These are phyloP conservation scores for Papilio glaucus DNA, from an alignment of 1,140 invertebrate species.

Conservation along the genomic window DNA sequence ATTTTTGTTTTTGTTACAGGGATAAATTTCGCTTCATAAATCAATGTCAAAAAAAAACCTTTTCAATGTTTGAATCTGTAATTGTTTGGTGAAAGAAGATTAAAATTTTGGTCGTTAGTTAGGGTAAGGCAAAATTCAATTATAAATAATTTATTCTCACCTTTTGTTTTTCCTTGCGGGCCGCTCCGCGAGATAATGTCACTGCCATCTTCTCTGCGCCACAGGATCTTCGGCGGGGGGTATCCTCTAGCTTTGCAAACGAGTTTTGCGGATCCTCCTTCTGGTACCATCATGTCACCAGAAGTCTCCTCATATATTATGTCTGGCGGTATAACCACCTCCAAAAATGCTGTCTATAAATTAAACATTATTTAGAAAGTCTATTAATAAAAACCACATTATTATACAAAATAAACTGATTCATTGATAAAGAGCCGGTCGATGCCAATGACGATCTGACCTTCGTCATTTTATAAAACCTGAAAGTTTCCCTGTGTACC, in stretches of 20 bases:
- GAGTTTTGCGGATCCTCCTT: conserved; percentile 94
- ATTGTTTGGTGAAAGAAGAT: conserved; percentile 38
- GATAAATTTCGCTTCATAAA: neutral
- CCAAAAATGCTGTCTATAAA: conserved; percentile 92
- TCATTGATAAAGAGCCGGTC: too few species aligned
- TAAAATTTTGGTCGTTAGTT: conserved; percentile 20
- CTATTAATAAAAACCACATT: conserved; percentile 35
- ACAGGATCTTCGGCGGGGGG: conserved; percentile 92
- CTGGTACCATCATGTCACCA: conserved; percentile 95
- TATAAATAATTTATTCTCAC: conserved; percentile 69
- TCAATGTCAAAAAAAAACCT: conserved; percentile 13
- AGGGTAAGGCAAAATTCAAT: conserved; percentile 16
- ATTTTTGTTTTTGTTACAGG: too few species aligned
- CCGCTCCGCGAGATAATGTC: conserved; percentile 90
- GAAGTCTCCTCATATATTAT: conserved; percentile 95
- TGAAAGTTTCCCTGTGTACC: too few species aligned
- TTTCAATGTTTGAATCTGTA: conserved; percentile 39
- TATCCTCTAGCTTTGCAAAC: conserved; percentile 93
- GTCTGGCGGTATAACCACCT: conserved; percentile 95
- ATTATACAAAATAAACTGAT: too few species aligned
- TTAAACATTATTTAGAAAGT: conserved; percentile 27
- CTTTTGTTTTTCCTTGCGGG: conserved; percentile 88
- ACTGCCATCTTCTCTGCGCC: conserved; percentile 93
- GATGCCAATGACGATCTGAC: too few species aligned
- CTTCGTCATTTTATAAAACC: too few species aligned